Base-by-base conservation (phyloP, 2,797 vertebrate species). In the Malacoraja senta region DNA sequence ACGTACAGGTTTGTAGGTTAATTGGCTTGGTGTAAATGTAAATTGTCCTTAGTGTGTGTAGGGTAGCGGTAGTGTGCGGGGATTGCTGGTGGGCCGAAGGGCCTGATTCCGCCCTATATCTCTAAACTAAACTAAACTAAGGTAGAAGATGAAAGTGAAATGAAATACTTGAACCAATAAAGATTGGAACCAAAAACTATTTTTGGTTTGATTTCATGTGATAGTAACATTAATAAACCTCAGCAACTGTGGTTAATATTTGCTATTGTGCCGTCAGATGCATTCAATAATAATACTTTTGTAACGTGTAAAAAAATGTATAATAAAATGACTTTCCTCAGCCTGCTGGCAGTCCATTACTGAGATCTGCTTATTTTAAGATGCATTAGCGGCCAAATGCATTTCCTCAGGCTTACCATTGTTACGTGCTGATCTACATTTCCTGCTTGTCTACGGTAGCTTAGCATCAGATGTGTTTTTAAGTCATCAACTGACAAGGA, bases 361-460 rank as follows among this genome's bases (percentile, higher is more conserved):
- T 86, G 78, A 79, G 78, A 79, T 78, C n/a, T 38, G n/a, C 63
- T 68, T 38, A 35, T 68, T n/a, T 35, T 68, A 88, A 68, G 84
- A 10, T 35, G 63, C 84, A 88, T 88, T 68, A 68, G 84, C 63
- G 24, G 63, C 63, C 84, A 88, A 68, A 35, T 88, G n/a, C 84
- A 88, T 68, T 88, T 88, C 84, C 84, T 68, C 61, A 88, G 84
- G 84, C 63, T 19, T 35, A 68, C n/a, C 61, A 88, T 88, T 88
- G 84, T 88, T 88, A 63, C 68, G 35, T 35, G 32, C 84, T 88
- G 63, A 21, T 88, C 84, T 88, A 65, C 84, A 68, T 35, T 88
- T 88, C 84, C n/a, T 88, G 61, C 84, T 88, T 68, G n/a, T 88
- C n/a, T 65, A 88, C 68, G 84, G 61, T 88, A 88, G 61, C 84